phyloP scores from a whole-genome alignment of 2,113 vertebrate species.

The Neogale vison region DNA sequence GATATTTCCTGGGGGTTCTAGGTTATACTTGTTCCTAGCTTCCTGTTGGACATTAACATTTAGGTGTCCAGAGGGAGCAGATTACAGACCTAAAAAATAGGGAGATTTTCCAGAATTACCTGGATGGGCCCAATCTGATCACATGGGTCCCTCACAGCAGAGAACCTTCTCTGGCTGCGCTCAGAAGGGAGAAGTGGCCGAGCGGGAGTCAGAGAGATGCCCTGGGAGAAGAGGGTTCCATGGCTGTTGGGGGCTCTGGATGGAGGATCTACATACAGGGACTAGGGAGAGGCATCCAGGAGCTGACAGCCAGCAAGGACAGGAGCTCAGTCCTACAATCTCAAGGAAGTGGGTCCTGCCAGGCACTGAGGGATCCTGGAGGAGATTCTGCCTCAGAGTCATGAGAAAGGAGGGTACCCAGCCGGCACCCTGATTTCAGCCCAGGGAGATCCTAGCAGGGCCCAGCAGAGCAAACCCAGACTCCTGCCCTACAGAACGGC shows the following conservation, averaged over 20 bases:
- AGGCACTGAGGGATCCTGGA: not conserved
- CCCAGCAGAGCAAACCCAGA: not conserved
- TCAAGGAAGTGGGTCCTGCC: not conserved
- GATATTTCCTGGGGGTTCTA: not conserved
- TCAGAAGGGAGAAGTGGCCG: not conserved
- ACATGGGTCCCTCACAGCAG: not conserved
- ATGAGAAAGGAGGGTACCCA: not conserved
- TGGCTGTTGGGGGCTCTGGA: rapidly evolving
- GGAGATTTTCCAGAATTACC: no score
- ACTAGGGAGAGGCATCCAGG: no score
- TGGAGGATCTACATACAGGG: not conserved
- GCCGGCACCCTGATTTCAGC: not conserved
- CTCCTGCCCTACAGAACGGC: not conserved
- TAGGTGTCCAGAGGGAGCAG: not conserved
- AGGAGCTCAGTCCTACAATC: not conserved
- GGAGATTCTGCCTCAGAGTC: no score
- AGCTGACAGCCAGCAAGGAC: not conserved
- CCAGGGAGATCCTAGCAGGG: not conserved
- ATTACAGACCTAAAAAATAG: not conserved
- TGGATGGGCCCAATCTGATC: not conserved
- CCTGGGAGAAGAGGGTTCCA: no score
- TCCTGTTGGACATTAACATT: not conserved
- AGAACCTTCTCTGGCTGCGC: not conserved
- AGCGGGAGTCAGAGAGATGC: not conserved
- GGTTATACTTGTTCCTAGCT: not conserved